Evolutionary conservation across 2,888 invertebrate species (phyloP), one percentile per base, ranked within the genome.

Genomic region (Nesidiocoris tenuis): DNA sequence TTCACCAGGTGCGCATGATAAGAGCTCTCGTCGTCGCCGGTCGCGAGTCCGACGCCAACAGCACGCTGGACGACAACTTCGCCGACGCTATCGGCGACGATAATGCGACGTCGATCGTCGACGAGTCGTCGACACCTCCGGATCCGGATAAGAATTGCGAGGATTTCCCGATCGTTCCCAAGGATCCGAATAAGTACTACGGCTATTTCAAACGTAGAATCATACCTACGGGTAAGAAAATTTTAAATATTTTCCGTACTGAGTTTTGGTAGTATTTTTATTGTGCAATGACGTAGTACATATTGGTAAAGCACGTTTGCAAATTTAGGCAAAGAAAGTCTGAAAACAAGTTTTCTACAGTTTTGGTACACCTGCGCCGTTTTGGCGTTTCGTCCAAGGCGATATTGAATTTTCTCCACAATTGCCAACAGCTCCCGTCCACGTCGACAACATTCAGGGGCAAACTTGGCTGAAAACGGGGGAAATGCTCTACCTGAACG

Each of bases 401-500:
- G n/a, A n/a, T n/a, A n/a, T n/a, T n/a, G n/a, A n/a, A n/a, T n/a
- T n/a, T n/a, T n/a, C n/a, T n/a, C n/a, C n/a, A n/a, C n/a, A n/a
- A n/a, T n/a, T n/a, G n/a, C n/a, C n/a, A n/a, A 79, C 83, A 94
- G 94, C 88, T 79, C 91, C 94, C 0, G 87, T 95, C 79, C 83
- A 87, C 1, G 88, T 88, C 76, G 85, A 94, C 7, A 88, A 88
- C 66, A 88, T 92, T 0, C 88, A 86, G 1, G 95, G 94, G 0
- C 88, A 89, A 75, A 91, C 91, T 81, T 95, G 95, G 94, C 85
- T 95, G 39, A 89, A 92, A 80, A 92, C 91, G 77, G 94, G 93
- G 39, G 93, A 93, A 74, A 84, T 94, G 63, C 83, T 95, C 23
- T 87, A 89, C 74, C 83, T 95, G 7, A 86, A 88, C 79, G 87